A percentile compares a stretch with the other conserved stretches of the same genome.
These are phyloP conservation scores for Baronia brevicornis DNA, from an alignment of 2,888 invertebrate species.

Conservation along the genomic window DNA sequence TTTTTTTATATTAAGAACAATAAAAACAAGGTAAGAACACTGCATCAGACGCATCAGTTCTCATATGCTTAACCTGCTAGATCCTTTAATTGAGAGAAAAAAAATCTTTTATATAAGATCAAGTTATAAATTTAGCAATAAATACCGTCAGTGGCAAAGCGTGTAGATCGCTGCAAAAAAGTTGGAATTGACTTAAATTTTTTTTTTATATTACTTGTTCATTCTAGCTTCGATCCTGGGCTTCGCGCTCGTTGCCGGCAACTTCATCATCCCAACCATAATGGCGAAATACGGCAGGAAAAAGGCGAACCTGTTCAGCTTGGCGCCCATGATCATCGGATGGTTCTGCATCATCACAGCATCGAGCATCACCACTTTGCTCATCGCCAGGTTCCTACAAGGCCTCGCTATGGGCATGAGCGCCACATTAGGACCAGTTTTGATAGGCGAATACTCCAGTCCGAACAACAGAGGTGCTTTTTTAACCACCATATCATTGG, in stretches of 20 bases:
- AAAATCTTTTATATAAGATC: no score
- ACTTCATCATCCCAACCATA: conserved; percentile 45
- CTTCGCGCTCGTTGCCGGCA: conserved; percentile 43
- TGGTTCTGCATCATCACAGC: conserved; percentile 67
- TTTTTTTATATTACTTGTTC: conserved; percentile 6
- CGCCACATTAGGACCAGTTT: conserved; percentile 59
- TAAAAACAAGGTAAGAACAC: no score
- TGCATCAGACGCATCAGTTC: no score
- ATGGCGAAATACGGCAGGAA: conserved; percentile 74
- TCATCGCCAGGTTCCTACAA: conserved; percentile 47
- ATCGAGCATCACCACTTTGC: conserved; percentile 39
- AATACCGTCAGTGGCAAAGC: no score
- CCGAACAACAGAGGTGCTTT: conserved; percentile 77
- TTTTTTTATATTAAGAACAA: no score
- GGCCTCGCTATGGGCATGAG: conserved; percentile 71
- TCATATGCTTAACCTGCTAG: no score
- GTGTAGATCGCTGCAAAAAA: no score
- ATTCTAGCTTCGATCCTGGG: conserved; percentile 49
- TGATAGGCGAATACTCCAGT: conserved; percentile 72
- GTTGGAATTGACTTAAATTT: no score
- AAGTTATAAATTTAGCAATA: no score
- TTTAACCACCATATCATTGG: conserved; percentile 74
- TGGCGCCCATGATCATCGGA: conserved; percentile 60
- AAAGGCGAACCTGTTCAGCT: conserved; percentile 57
- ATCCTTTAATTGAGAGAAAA: no score